Percentiles rank a stretch among this genome's conserved stretches.
Evolutionary conservation across 2,797 vertebrate species (phyloP).

Genomic region (Lithobates sylvaticus): DNA sequence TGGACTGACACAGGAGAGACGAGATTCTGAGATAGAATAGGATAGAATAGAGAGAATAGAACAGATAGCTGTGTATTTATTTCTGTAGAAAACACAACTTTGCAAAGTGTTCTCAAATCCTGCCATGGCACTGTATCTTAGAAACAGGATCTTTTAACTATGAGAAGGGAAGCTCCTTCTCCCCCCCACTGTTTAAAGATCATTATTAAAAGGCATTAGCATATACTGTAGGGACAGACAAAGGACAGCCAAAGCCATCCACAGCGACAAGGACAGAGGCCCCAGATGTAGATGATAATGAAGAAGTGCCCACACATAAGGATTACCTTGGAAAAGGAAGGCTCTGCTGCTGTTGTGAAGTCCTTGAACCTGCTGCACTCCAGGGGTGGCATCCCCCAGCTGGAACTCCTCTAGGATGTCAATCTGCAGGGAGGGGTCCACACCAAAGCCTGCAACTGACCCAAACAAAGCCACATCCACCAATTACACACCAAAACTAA

Average conservation of each 20-base stretch:
- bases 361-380: constrained; percentile 93
- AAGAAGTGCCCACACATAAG: not conserved
- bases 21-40: not conserved
- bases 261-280: constrained; percentile 14
- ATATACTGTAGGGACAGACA: constrained; percentile 31
- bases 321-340: constrained; percentile 94
- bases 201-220: constrained; percentile 41
- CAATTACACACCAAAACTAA: constrained; percentile 25
- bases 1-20: no score
- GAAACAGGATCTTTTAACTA: not conserved
- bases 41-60: no score
- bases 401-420: constrained; percentile 89
- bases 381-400: constrained; percentile 84
- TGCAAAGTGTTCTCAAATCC: not conserved
- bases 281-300: not conserved
- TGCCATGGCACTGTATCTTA: not conserved
- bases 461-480: constrained; percentile 48
- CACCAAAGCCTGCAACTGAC: constrained; percentile 89
- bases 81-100: not conserved
- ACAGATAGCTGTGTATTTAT: not conserved
- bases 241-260: constrained; percentile 32
- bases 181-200: constrained; percentile 8
- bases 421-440: constrained; percentile 94
- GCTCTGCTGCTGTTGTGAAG: constrained; percentile 96
- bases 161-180: not conserved